Base-by-base conservation (phyloP, 2,113 vertebrate genomes). In the Pollachius pollachius region DNA sequence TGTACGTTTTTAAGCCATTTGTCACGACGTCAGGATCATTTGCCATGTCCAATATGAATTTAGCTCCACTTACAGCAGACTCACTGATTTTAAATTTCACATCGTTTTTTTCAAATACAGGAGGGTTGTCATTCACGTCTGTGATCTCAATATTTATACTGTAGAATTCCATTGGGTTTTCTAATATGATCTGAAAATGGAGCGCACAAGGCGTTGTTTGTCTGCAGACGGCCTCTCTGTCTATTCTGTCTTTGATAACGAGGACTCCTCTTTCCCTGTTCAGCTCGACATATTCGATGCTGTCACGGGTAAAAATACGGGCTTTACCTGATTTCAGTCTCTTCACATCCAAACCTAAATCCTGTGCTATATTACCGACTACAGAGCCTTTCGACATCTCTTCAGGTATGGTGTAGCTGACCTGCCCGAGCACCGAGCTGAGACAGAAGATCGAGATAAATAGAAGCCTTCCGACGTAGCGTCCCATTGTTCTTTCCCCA, bases 151-250 rank as follows among this genome's bases (percentile, higher is more conserved):
- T 25, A 21, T 77, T 88, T 3, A 89, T 68, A 18, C 85, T 76
- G 52, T 85, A 89, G 71, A 89, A 62, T 65, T 88, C 89, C 79
- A 92, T 84, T 23, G 85, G 84, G 65, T 90, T 89, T 74, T 90
- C 89, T 74, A 90, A 67, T 72, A 94, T 80, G 25, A 90, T 72
- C 67, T 93, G 83, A 79, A 92, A 89, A 64, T 73, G 85, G 30
- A 93, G 60, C 13, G 87, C 65, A 3, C 92, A 93, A 0, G 52
- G 84, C 16, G 81, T 65, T 30, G 64, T 84, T 70, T 90, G 83
- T 13, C 74, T 80, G 67, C 91, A 91, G 8, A 91, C 75, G 62
- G 75, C 58, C 52, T 91, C 90, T 74, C 90, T 87, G 84, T 91
- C 89, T 64, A 91, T 85, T 17, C 62, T 74, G 4, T 80, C 78